phyloP scores from a whole-genome alignment of 1,140 invertebrate genomes.

The Drosophila littoralis region DNA sequence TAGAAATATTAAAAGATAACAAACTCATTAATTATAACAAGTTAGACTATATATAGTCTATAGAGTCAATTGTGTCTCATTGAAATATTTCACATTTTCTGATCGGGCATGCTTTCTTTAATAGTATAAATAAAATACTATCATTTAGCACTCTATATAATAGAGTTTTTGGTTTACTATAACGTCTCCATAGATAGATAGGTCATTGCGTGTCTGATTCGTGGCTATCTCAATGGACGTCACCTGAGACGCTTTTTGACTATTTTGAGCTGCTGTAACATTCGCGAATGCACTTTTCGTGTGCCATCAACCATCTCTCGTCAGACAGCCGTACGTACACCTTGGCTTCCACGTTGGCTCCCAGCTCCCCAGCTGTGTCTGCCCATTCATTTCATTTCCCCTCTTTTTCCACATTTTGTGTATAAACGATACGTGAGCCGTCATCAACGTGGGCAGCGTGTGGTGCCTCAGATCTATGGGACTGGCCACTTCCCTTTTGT shows the following conservation, averaged over 20 bases:
- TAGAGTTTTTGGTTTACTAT: neutral
- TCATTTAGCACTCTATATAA: too few species aligned
- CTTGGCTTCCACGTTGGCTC: neutral
- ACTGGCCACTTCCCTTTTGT: slow-evolving; percentile 39
- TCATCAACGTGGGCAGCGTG: slow-evolving; percentile 50
- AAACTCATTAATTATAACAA: too few species aligned
- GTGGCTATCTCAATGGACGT: neutral
- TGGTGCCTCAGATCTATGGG: slow-evolving; percentile 15
- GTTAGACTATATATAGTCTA: too few species aligned
- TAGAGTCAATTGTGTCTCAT: too few species aligned
- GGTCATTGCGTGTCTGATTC: slow-evolving; percentile 4
- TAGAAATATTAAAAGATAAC: too few species aligned
- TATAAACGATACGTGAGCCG: slow-evolving; percentile 42
- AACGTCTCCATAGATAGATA: too few species aligned
- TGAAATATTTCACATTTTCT: too few species aligned
- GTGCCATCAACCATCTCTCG: slow-evolving; percentile 11
- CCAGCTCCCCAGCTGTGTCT: slow-evolving; percentile 12
- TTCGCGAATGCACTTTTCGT: neutral
- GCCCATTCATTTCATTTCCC: slow-evolving; percentile 17
- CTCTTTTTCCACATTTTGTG: slow-evolving; percentile 13
- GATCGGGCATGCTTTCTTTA: too few species aligned
- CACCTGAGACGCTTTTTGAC: neutral
- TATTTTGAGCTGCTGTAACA: slow-evolving; percentile 18
- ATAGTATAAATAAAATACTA: too few species aligned
- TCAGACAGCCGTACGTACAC: neutral